A percentile compares a stretch with the other conserved stretches of the same genome.
Evolutionary conservation across 2,113 vertebrate species (phyloP).

Genomic region (Corythaeola cristata): DNA sequence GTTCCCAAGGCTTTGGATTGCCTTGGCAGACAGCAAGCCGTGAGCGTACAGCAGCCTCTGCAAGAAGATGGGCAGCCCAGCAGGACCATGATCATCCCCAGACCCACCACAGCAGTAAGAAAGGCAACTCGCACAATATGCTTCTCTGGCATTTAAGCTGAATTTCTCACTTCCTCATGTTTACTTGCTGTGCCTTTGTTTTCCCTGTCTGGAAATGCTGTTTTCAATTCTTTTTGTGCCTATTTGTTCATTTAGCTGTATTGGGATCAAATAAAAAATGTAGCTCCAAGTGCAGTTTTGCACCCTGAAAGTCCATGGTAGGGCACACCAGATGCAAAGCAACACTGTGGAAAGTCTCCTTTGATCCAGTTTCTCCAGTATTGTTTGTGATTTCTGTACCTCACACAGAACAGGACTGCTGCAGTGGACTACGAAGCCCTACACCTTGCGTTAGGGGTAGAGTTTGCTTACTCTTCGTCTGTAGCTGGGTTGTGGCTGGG

Average conservation of each 20-base stretch:
- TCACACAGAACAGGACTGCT: neutral
- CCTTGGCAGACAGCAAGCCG: neutral
- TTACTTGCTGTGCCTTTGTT: constrained; percentile 53
- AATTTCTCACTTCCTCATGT: constrained; percentile 11
- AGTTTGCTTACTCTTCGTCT: neutral
- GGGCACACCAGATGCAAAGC: neutral
- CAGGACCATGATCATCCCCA: neutral
- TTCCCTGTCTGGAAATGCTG: neutral
- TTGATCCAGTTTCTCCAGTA: neutral
- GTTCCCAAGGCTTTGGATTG: neutral
- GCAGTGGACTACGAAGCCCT: neutral
- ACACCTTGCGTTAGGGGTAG: neutral
- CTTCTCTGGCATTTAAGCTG: constrained; percentile 25
- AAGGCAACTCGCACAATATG: neutral
- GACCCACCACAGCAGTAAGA: neutral
- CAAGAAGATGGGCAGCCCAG: neutral
- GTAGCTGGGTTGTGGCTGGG: neutral
- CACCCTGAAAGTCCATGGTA: neutral
- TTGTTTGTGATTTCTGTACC: neutral
- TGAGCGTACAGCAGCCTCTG: neutral
- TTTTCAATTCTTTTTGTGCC: neutral
- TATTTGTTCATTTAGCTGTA: neutral
- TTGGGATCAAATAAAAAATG: neutral
- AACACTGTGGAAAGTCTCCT: neutral
- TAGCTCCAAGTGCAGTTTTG: neutral